phyloP scores from a whole-genome alignment of 1,140 invertebrate species.

The Dryas iulia region DNA sequence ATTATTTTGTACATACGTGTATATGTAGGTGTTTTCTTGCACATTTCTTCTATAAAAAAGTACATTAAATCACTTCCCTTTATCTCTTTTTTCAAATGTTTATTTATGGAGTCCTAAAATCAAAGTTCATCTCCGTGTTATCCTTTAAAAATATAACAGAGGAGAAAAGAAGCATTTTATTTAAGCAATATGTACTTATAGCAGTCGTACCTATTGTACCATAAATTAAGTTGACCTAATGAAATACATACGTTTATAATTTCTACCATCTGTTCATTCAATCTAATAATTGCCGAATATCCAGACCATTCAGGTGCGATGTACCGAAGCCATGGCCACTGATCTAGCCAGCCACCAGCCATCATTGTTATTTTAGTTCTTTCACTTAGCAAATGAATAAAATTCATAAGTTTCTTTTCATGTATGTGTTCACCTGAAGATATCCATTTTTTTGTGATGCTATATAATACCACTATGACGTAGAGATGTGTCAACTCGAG shows the following conservation, averaged over 20 bases:
- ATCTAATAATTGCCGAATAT: conserved; percentile 83
- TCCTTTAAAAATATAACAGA: no score
- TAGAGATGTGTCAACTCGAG: no score
- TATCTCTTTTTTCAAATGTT: conserved; percentile 59
- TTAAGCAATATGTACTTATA: no score
- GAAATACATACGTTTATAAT: conserved; percentile 60
- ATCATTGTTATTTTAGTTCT: conserved; percentile 85
- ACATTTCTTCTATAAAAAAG: conserved; percentile 87
- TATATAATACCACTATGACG: no score
- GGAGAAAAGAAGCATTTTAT: no score
- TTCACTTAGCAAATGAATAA: conserved; percentile 83
- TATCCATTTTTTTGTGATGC: no score
- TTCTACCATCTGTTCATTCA: conserved; percentile 82
- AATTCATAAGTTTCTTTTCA: conserved; percentile 79
- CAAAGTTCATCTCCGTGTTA: no score
- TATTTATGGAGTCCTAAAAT: conserved; percentile 67
- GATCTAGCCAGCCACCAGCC: conserved; percentile 84
- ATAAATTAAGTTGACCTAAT: background rate
- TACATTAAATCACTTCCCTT: conserved; percentile 86
- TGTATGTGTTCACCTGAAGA: conserved; percentile 69
- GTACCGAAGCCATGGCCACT: conserved; percentile 86
- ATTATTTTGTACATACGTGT: conserved; percentile 80
- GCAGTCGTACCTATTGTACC: no score
- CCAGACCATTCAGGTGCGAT: conserved; percentile 85
- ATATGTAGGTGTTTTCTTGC: conserved; percentile 78